Conservation (phyloP, 2,113 vertebrate species). For the Casuarius casuarius region DNA sequence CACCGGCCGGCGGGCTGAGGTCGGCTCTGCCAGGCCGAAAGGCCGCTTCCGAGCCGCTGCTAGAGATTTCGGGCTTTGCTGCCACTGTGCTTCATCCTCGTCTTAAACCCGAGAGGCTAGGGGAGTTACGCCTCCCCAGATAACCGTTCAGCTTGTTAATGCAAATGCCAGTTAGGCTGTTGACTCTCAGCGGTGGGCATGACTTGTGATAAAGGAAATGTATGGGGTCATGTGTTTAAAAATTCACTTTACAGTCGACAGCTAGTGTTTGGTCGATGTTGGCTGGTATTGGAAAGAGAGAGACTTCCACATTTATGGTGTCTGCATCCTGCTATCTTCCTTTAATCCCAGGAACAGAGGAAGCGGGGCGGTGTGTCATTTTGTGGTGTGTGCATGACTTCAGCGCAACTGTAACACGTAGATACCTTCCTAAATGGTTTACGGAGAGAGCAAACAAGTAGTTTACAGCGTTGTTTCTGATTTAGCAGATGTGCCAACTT, state of each 20-base stretch:
- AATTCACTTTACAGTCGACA: fast-evolving
- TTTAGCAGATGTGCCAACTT: neutral
- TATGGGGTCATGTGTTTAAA: fast-evolving
- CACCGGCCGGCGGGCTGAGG: too few species aligned
- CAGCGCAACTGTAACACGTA: fast-evolving
- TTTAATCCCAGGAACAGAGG: too few species aligned
- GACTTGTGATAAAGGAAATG: fast-evolving
- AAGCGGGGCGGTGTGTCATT: fast-evolving
- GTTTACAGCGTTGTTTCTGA: neutral
- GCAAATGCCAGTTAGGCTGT: fast-evolving
- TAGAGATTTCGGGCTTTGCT: fast-evolving
- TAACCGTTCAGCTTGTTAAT: fast-evolving
- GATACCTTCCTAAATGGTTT: neutral
- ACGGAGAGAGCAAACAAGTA: neutral
- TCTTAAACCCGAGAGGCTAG: fast-evolving
- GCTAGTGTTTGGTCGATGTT: fast-evolving
- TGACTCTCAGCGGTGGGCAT: too few species aligned
- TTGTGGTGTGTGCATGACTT: fast-evolving
- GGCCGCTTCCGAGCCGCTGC: too few species aligned
- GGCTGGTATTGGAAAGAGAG: fast-evolving
- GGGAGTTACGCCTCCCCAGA: fast-evolving
- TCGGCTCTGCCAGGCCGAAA: too few species aligned
- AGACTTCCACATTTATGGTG: too few species aligned
- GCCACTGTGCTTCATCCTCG: fast-evolving
- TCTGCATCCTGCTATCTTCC: fast-evolving